These are phyloP conservation scores for Mycogona germanica DNA, from an alignment of 2,888 invertebrate species.

Conservation along the genomic window DNA sequence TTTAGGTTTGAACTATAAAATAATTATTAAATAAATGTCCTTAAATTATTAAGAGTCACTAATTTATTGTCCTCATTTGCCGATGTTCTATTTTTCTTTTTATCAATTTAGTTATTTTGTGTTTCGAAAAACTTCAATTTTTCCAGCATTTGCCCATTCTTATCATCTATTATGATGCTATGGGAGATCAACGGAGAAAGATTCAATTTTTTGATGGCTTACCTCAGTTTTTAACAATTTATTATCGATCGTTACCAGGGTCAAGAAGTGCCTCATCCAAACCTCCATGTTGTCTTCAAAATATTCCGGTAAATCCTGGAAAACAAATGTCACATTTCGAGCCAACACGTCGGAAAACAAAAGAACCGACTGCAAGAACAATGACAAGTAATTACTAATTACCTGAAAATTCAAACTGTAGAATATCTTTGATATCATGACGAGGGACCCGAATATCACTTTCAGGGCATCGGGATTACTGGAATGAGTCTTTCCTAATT, in stretches of 20 bases:
- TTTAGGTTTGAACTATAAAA: not conserved
- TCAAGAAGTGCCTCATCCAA: constrained; percentile 90
- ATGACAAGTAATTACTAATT: constrained; percentile 23
- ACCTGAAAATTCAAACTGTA: constrained; percentile 91
- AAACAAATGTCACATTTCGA: too few relatives aligned
- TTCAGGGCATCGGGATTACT: constrained; percentile 66
- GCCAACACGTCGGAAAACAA: too few relatives aligned
- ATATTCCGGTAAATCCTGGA: constrained; percentile 88
- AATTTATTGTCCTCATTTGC: too few relatives aligned
- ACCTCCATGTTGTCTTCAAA: constrained; percentile 94
- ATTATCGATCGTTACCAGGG: constrained; percentile 64
- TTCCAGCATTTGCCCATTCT: not conserved
- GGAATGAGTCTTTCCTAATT: constrained; percentile 60
- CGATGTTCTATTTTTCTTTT: too few relatives aligned
- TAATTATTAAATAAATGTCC: not conserved
- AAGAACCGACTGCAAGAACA: not conserved
- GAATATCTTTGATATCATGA: constrained; percentile 86
- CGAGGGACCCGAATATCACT: constrained; percentile 77
- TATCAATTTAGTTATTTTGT: too few relatives aligned
- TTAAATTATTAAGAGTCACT: too few relatives aligned
- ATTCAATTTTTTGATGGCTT: constrained; percentile 28
- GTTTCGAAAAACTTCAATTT: not conserved
- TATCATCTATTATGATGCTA: not conserved
- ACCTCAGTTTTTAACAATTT: constrained; percentile 55
- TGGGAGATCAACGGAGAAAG: not conserved